Base-by-base conservation (phyloP, 2,888 invertebrate genomes). In the Heteromyza rotundicornis region DNA sequence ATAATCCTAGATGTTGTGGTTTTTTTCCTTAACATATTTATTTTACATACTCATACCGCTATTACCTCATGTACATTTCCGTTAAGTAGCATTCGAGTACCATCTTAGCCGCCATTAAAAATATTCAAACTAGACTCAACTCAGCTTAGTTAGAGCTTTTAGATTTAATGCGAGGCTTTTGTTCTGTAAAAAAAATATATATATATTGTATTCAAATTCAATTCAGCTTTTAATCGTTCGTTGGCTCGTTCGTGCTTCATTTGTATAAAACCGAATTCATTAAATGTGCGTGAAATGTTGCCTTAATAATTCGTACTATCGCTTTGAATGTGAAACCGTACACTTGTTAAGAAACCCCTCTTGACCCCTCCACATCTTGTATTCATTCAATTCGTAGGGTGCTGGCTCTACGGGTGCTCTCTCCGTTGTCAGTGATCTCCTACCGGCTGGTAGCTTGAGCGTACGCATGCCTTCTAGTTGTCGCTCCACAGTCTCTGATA, bases 401-500 rank as follows among this genome's bases (percentile, higher is more conserved):
- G 88, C 88, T 84, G 87, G 89, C 84, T 90, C 90, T 77, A 89
- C 86, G 71, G 82, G 83, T 71, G 82, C 82, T 69, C 77, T 83
- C 59, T 83, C 83, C 62, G 83, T 82, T 70, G 81, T 83, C 74
- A 83, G 83, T 71, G 83, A 83, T 74, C 76, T 82, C 32, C 77
- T 91, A 87, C 84, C 89, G 89, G 83, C 89, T 88, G 82, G 90
- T 72, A 79, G 76, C 72, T 70, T 80, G 88, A 82, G 78, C 69
- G 73, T 78, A 74, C 87, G 76, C 88, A 90, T 84, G 89, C 84
- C 92, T 75, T 86, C 88, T 76, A 83, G 84, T 74, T 91, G 94
- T 86, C 90, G 95, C 80, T 94, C 95, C 75, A 94, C 95, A 73
- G 92, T 95, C 78, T 96, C 96, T 74, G 96, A 96, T 84, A 95